Evolutionary conservation across 2,888 invertebrate genomes (phyloP).

Genomic region (Drosophila mercatorum): DNA sequence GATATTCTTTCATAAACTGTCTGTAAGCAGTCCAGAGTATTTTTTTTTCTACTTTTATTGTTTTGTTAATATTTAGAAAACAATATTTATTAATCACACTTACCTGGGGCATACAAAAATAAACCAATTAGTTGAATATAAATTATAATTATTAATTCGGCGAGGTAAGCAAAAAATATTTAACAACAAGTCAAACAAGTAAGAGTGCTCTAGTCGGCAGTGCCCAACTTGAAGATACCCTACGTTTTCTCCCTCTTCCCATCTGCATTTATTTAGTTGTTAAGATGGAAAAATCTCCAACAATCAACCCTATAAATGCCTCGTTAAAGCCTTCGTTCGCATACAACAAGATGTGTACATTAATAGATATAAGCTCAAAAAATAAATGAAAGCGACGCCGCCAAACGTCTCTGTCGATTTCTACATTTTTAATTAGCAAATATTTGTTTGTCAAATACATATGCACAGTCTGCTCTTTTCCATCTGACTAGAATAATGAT

Average conservation of each 20-base stretch:
- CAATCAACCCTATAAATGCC: not conserved
- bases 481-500: conserved; percentile 31
- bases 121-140: conserved; percentile 4
- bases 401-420: conserved; percentile 37
- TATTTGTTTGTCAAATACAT: conserved; percentile 48
- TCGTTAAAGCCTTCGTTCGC: conserved; percentile 2
- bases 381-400: conserved; percentile 46
- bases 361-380: not conserved
- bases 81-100: conserved; percentile 9
- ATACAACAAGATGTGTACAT: not conserved
- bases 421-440: conserved; percentile 52
- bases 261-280: too few species aligned
- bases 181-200: not conserved
- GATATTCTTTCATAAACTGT: not conserved
- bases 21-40: not conserved
- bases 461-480: conserved; percentile 36
- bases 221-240: not conserved
- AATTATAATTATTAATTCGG: conserved; percentile 3
- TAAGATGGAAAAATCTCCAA: not conserved
- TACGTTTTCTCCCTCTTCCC: not conserved
- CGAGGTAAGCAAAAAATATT: not conserved
- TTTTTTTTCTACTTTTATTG: not conserved
- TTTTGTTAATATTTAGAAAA: not conserved
- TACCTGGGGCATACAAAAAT: not conserved
- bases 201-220: not conserved